Conservation (phyloP, 2,113 vertebrate genomes). For the Xiphophorus maculatus region DNA sequence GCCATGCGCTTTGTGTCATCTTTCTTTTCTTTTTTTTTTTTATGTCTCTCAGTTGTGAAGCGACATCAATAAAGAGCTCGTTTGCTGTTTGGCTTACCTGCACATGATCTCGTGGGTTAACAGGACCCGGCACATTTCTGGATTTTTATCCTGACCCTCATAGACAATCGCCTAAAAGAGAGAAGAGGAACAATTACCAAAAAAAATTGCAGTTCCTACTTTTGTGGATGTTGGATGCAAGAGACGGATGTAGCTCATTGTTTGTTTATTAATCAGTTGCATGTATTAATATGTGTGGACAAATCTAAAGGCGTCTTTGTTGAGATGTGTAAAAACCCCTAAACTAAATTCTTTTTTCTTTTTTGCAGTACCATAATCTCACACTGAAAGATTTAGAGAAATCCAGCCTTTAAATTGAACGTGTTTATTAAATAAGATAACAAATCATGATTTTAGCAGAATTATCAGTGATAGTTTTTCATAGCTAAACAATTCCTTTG, state of each 20-base stretch:
- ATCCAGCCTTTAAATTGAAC: not conserved
- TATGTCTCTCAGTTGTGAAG: not conserved
- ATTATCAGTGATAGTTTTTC: too few species aligned
- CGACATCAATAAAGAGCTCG: constrained; percentile 1
- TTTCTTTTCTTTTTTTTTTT: not conserved
- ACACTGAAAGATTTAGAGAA: not conserved
- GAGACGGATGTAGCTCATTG: too few species aligned
- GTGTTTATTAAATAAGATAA: not conserved
- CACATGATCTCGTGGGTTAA: constrained; percentile 98
- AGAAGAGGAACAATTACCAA: not conserved
- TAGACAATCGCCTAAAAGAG: constrained; percentile 90
- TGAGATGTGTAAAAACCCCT: too few species aligned
- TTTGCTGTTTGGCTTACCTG: constrained; percentile 85
- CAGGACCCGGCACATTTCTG: constrained; percentile 96
- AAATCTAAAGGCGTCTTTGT: too few species aligned
- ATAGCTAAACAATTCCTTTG: not conserved
- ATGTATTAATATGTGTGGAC: too few species aligned
- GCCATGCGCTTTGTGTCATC: constrained; percentile 43
- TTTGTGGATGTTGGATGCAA: too few species aligned
- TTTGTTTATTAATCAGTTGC: too few species aligned
- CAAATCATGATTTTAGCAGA: not conserved
- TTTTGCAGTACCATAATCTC: too few species aligned
- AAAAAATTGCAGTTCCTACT: not conserved
- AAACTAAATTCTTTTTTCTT: too few species aligned
- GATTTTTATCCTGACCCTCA: constrained; percentile 98